Conservation (phyloP, 2,797 vertebrate genomes). For the Chelon labrosus region DNA sequence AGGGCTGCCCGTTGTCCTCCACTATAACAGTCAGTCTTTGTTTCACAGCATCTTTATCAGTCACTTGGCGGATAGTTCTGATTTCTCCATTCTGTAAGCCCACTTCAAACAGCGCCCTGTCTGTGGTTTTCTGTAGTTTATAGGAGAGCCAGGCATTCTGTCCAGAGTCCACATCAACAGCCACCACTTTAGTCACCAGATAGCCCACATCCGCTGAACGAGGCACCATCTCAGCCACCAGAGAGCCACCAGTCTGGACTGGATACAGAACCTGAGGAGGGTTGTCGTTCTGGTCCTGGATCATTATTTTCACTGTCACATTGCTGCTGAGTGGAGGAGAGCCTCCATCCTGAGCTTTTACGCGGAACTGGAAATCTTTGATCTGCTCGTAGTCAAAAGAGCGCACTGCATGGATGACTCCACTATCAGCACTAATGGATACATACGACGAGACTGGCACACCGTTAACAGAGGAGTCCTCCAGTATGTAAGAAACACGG, state of each 20-base stretch:
- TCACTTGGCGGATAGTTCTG: constrained; percentile 81
- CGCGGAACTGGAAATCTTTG: constrained; percentile 74
- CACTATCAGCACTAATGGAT: constrained; percentile 77
- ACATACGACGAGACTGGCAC: no score
- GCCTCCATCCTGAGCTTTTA: constrained; percentile 82
- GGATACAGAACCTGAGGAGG: constrained; percentile 50
- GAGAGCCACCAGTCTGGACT: constrained; percentile 70
- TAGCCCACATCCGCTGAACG: constrained; percentile 87
- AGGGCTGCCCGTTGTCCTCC: constrained; percentile 82
- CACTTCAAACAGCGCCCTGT: constrained; percentile 87
- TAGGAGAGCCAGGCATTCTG: constrained; percentile 88
- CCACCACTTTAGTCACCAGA: constrained; percentile 90
- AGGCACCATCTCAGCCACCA: constrained; percentile 84
- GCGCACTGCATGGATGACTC: constrained; percentile 73
- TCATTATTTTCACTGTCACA: constrained; percentile 67
- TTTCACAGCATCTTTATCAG: constrained; percentile 84
- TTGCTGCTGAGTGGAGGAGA: constrained; percentile 77
- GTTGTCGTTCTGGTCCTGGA: constrained; percentile 67
- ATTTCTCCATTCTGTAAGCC: constrained; percentile 87
- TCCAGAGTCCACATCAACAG: constrained; percentile 81
- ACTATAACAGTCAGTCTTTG: constrained; percentile 85
- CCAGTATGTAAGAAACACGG: no score
- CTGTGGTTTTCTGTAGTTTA: constrained; percentile 84
- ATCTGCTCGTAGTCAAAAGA: constrained; percentile 84
- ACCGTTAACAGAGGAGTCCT: no score